Base-by-base conservation (phyloP, 2,888 invertebrate species). In the Lasioglossum leucozonium region DNA sequence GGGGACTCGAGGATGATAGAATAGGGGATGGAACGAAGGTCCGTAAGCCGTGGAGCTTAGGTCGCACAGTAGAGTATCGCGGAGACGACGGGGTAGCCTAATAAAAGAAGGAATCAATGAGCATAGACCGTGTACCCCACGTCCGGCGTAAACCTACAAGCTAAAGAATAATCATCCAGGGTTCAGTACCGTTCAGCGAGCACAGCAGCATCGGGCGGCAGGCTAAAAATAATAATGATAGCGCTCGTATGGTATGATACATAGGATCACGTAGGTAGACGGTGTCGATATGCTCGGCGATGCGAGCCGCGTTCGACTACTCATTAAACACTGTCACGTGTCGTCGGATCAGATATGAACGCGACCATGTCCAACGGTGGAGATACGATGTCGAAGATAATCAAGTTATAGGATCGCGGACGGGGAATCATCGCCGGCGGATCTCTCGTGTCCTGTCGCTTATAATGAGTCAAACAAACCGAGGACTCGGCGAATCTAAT, bases 271-370 rank as follows among this genome's bases (percentile, higher is more conserved):
- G 82, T 72, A 75, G 16, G 0, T 72, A 30, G 16, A 13, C n/a
- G 40, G 18, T 34, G 62, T 30, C 30, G 62, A 30, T 62, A 26
- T 65, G 62, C 62, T 65, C 51, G 65, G 51, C 75, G 42, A 44
- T 44, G n/a, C 55, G 67, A 30, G 40, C 65, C 77, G 77, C 67
- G 77, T 81, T 76, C 67, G 67, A 76, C 81, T 75, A 40, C 72
- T 76, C 74, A 51, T 84, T 86, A 81, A 78, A 81, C 80, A 82
- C 40, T 26, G 69, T 84, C 84, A 84, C 84, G 84, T 47, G 77
- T 44, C 40, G 58, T 81, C 77, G 69, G 73, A 81, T 81, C 83
- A 84, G 47, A 69, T 44, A 26, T 44, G 51, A 62, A 47, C 26
- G 26, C n/a, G 69, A 37, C 40, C 40, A 30, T n/a, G 65, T 42